Base-by-base conservation (phyloP, 2,888 invertebrate genomes). In the Marasmarcha lunaedactyla region DNA sequence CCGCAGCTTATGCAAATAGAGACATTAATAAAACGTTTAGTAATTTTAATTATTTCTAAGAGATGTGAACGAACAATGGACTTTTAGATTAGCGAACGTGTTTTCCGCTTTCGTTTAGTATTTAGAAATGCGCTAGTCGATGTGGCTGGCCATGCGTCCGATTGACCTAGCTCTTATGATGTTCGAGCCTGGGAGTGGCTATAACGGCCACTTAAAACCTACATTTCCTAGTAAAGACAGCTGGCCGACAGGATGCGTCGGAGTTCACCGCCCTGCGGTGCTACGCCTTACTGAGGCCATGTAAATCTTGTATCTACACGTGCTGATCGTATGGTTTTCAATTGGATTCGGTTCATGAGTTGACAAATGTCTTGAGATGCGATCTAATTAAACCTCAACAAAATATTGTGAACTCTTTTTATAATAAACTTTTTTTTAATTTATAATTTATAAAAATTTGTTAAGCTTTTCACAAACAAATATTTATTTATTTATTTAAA, bases 181-280 rank as follows among this genome's bases (percentile, higher is more conserved):
- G 60, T 59, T 59, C 55, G 57, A 57, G 59, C 57, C 59, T 59
- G 64, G 63, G 56, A 63, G 72, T 66, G 66, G 71, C 57, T 66
- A 64, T 74, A 69, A 71, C 70, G 66, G 61, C 65, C 69, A 69
- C 72, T 77, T 62, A 73, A 76, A 78, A 74, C 77, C 69, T 59
- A 71, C 72, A 73, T 78, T 74, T 67, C 78, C 78, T 65, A 70
- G 71, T 73, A 71, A 53, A 76, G 71, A 63, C 60, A 57, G 56
- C 52, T 66, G 70, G 61, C 71, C 71, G 63, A 73, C 79, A 77
- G 81, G 79, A 81, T 79, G 71, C 67, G 54, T 56, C 51, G 56
- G 60, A 67, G 76, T 72, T 70, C 71, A 73, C 58, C 64, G 71
- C 57, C 60, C 67, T 61, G 60, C 59, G 7, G 20, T 20, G 7